phyloP scores from a whole-genome alignment of 2,797 vertebrate genomes.

The Onychomys arenicola region DNA sequence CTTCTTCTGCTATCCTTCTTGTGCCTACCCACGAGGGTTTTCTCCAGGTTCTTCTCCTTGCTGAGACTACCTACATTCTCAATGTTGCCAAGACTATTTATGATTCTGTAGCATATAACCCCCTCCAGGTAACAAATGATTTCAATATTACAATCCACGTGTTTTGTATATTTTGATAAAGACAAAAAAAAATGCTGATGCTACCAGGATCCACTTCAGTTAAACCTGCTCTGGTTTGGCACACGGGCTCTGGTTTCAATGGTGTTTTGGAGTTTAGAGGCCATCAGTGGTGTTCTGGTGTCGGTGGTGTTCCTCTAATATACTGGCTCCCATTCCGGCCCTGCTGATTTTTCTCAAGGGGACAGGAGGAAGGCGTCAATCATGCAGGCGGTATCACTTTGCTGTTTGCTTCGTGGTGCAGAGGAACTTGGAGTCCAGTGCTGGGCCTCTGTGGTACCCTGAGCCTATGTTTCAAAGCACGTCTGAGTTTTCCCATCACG shows the following conservation, averaged over 20 bases:
- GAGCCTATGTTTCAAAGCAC: neutral
- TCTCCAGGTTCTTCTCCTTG: neutral
- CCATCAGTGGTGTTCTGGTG: neutral
- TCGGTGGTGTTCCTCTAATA: neutral
- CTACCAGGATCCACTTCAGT: neutral
- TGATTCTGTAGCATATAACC: neutral
- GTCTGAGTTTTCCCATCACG: neutral
- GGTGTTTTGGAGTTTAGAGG: neutral
- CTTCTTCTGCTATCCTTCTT: neutral
- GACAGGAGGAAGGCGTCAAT: neutral
- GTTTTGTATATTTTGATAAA: neutral
- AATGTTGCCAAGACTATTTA: neutral
- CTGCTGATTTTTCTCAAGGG: neutral
- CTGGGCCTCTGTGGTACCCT: neutral
- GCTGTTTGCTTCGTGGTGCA: neutral
- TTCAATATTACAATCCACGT: neutral
- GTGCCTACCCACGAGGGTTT: neutral
- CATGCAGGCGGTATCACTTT: fast-evolving
- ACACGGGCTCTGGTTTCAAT: neutral
- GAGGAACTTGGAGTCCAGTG: neutral
- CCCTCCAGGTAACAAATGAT: neutral
- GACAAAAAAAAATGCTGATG: no score
- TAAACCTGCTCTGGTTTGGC: neutral
- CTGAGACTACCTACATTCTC: neutral
- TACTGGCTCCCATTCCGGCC: neutral